Conservation (phyloP, 1,140 invertebrate genomes). For the Varroa destructor region DNA sequence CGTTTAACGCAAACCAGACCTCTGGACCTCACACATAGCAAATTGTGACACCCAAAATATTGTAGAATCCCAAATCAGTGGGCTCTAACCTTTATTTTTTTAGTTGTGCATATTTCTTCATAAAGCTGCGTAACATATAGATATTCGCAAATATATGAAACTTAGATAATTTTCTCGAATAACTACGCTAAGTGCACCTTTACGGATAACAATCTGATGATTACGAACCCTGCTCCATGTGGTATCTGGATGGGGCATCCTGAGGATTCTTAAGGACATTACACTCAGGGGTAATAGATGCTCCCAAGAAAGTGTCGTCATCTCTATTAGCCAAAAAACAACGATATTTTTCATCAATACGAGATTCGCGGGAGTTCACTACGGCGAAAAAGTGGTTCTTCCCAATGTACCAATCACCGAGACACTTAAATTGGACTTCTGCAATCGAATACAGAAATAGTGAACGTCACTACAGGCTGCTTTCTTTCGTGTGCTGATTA, state of each 20-base stretch:
- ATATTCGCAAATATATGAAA: too few relatives aligned
- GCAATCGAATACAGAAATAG: slow-evolving; percentile 16
- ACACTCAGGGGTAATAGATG: slow-evolving; percentile 80
- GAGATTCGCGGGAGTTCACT: slow-evolving; percentile 80
- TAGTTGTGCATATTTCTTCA: too few relatives aligned
- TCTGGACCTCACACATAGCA: too few relatives aligned
- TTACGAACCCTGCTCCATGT: slow-evolving; percentile 60
- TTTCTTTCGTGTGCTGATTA: slow-evolving; percentile 17
- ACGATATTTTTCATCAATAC: slow-evolving; percentile 79
- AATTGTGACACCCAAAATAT: too few relatives aligned
- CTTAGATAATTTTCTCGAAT: too few relatives aligned
- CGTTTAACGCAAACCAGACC: too few relatives aligned
- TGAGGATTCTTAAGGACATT: slow-evolving; percentile 81
- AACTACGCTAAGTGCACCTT: too few relatives aligned
- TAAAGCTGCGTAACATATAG: too few relatives aligned
- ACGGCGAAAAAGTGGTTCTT: slow-evolving; percentile 91
- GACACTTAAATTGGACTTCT: slow-evolving; percentile 79
- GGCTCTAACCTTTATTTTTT: too few relatives aligned
- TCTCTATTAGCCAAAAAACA: slow-evolving; percentile 87
- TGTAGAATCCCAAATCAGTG: too few relatives aligned
- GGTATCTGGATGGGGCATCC: slow-evolving; percentile 71
- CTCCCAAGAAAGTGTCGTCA: slow-evolving; percentile 74
- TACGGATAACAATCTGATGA: too few relatives aligned
- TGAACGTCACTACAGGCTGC: slow-evolving; percentile 32
- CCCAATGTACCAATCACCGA: slow-evolving; percentile 86